Evolutionary conservation across 2,888 invertebrate species (phyloP).

Genomic region (Diarsia dahlii): DNA sequence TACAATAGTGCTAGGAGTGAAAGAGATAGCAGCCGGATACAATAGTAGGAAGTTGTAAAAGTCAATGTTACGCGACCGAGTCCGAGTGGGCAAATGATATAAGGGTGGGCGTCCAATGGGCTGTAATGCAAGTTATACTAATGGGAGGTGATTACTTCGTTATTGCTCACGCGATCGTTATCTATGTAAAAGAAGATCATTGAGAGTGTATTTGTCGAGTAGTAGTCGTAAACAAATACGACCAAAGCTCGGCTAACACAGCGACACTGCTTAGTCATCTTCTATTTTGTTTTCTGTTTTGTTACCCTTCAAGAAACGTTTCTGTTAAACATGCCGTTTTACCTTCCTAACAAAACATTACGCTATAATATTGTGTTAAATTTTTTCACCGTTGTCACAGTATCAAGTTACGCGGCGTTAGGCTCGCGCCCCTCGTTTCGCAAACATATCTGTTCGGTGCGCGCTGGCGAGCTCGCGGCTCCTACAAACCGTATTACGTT

Average conservation of each 20-base stretch:
- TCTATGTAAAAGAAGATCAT: neutral
- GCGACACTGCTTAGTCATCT: neutral
- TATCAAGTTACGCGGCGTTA: constrained; percentile 14
- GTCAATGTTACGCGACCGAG: constrained; percentile 65
- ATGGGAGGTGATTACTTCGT: neutral
- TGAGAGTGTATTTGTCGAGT: neutral
- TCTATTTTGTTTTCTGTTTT: neutral
- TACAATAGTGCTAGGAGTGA: constrained; percentile 16
- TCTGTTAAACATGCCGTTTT: neutral
- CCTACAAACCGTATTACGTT: constrained; percentile 65
- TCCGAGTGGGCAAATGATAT: constrained; percentile 48
- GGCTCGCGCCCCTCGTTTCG: constrained; percentile 17
- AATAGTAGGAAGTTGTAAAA: constrained; percentile 62
- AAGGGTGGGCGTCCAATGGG: constrained; percentile 26
- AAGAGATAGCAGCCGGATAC: constrained; percentile 38
- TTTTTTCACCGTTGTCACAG: neutral
- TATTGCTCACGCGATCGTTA: constrained; percentile 1
- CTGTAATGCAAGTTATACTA: constrained; percentile 16
- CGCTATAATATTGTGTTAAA: neutral
- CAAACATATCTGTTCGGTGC: constrained; percentile 61
- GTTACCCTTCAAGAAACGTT: neutral
- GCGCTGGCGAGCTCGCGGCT: constrained; percentile 27
- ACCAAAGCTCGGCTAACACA: neutral
- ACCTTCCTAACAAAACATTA: neutral
- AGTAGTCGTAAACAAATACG: neutral